Evolutionary conservation across 2,113 vertebrate species (phyloP).

Genomic region (Leiothrix lutea): DNA sequence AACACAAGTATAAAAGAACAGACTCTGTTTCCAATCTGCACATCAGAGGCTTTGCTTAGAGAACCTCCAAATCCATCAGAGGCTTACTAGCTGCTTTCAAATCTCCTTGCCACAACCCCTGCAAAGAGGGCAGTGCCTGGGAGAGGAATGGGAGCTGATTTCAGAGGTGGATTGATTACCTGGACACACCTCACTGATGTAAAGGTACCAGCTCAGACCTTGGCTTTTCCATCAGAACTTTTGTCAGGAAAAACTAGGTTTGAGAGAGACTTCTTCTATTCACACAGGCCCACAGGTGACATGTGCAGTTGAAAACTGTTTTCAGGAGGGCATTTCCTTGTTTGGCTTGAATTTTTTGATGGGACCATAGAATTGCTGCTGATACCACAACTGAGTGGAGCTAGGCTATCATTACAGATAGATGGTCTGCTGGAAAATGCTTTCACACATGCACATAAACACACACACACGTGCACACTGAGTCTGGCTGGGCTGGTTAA

Average conservation of each 20-base stretch:
- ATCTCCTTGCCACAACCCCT: neutral
- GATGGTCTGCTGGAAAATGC: neutral
- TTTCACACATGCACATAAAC: neutral
- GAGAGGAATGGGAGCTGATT: neutral
- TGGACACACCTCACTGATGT: neutral
- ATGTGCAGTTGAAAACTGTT: neutral
- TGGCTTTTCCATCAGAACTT: neutral
- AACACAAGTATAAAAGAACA: neutral
- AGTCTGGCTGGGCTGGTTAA: conserved; percentile 5
- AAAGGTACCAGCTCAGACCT: neutral
- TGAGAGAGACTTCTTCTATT: neutral
- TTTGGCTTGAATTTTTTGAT: neutral
- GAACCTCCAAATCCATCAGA: neutral
- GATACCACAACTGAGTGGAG: neutral
- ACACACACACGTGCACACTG: neutral
- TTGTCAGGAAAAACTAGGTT: neutral
- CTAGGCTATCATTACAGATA: neutral
- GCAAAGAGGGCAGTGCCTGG: neutral
- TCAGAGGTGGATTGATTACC: neutral
- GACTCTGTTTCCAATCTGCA: neutral
- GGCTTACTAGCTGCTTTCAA: neutral
- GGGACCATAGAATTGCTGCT: neutral
- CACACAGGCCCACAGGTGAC: neutral
- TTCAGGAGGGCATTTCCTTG: neutral
- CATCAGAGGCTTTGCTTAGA: neutral